These are phyloP conservation scores for Brachionus koreanus DNA, from an alignment of 1,140 invertebrate species.

Conservation along the genomic window DNA sequence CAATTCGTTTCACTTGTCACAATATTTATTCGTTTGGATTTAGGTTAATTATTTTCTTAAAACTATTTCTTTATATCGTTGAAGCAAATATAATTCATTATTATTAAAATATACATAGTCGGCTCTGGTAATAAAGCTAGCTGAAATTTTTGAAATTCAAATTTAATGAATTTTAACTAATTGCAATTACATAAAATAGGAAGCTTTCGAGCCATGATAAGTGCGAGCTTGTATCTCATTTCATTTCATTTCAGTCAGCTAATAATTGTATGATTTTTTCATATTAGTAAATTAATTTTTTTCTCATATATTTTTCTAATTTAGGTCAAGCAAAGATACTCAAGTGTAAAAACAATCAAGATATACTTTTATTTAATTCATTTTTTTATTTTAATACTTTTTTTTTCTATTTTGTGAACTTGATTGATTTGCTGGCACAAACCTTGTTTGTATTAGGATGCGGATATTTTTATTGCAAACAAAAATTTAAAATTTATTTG, in stretches of 20 bases:
- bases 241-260: neutral
- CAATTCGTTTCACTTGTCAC: slow-evolving; percentile 36
- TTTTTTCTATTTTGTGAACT: neutral
- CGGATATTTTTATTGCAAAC: neutral
- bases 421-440: neutral
- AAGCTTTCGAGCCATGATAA: neutral
- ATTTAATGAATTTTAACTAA: neutral
- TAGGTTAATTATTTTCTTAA: slow-evolving; percentile 41
- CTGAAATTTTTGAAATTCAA: neutral
- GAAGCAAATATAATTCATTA: neutral
- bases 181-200: slow-evolving; percentile 8
- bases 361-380: neutral
- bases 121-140: neutral
- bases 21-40: slow-evolving; percentile 32
- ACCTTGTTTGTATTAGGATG: neutral
- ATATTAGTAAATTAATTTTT: neutral
- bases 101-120: neutral
- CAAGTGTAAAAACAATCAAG: neutral
- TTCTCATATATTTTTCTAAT: neutral
- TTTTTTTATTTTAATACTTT: neutral
- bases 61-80: slow-evolving; percentile 15
- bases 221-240: neutral
- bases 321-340: neutral
- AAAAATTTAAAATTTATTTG: neutral
- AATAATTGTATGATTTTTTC: neutral